These are phyloP conservation scores for Bucco capensis DNA, from an alignment of 2,113 vertebrate species.

Conservation along the genomic window DNA sequence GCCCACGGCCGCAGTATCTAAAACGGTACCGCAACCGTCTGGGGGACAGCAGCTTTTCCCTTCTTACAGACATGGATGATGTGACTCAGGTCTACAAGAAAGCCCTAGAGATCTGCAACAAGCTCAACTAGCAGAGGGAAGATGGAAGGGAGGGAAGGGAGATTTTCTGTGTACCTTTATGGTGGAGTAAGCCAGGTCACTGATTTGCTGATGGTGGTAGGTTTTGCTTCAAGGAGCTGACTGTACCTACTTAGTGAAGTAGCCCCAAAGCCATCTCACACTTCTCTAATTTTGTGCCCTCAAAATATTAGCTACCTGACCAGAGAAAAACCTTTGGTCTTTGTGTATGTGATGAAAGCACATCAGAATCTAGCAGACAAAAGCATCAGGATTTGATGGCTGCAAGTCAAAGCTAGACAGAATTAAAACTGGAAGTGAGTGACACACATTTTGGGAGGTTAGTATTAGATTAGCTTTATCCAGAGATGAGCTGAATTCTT, in stretches of 20 bases:
- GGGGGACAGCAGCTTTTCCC: constrained; percentile 94
- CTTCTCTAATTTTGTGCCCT: constrained; percentile 12
- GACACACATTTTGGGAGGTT: background rate
- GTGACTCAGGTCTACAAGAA: constrained; percentile 99
- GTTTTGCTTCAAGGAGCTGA: constrained; percentile 3
- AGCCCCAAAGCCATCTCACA: constrained; percentile 22
- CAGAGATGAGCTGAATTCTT: background rate
- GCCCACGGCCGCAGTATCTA: constrained; percentile 79
- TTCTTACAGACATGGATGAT: constrained; percentile 91
- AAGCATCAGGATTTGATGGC: background rate
- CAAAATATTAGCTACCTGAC: constrained; percentile 20
- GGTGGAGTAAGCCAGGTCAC: constrained; percentile 63
- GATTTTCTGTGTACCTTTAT: constrained; percentile 63
- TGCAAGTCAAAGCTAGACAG: constrained; percentile 1
- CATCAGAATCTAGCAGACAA: constrained; percentile 17
- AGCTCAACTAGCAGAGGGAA: constrained; percentile 76
- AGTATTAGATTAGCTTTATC: background rate
- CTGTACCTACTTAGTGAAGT: background rate
- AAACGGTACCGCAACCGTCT: constrained; percentile 84
- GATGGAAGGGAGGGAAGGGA: constrained; percentile 20
- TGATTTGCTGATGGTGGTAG: constrained; percentile 50
- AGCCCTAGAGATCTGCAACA: constrained; percentile 94
- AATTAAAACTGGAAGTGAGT: constrained; percentile 53
- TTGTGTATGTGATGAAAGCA: background rate
- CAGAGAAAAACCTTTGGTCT: constrained; percentile 23